Conservation (phyloP, 2,888 invertebrate genomes). For the Macaria notata region DNA sequence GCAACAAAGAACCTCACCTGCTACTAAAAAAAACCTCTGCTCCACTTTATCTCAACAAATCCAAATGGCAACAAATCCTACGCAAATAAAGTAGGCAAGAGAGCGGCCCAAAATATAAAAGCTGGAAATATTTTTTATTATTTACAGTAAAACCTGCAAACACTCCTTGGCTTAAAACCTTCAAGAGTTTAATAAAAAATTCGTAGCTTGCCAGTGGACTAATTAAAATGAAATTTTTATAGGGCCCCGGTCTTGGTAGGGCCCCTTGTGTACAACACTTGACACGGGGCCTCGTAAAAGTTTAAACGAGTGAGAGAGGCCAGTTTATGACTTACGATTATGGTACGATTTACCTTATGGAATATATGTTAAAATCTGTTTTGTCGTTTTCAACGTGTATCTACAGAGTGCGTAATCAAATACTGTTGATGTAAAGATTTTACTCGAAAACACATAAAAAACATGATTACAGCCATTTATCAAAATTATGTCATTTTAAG, state of each 20-base stretch:
- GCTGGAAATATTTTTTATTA: slow-evolving; percentile 1
- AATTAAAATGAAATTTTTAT: slow-evolving; percentile 18
- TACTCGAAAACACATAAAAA: too few relatives aligned
- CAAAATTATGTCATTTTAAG: too few relatives aligned
- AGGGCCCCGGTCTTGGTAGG: not conserved
- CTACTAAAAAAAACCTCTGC: too few relatives aligned
- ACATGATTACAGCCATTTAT: too few relatives aligned
- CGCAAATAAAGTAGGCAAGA: too few relatives aligned
- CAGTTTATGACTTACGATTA: not conserved
- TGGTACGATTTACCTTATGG: not conserved
- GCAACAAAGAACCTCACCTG: too few relatives aligned
- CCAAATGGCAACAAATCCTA: too few relatives aligned
- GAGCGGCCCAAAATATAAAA: slow-evolving; percentile 2
- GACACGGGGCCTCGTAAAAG: slow-evolving; percentile 18
- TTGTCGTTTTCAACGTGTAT: too few relatives aligned
- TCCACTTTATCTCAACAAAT: too few relatives aligned
- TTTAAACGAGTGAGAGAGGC: slow-evolving; percentile 8
- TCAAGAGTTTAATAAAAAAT: slow-evolving; percentile 9
- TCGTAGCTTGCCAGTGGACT: slow-evolving; percentile 3
- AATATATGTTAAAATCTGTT: too few relatives aligned
- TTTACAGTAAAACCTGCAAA: slow-evolving; percentile 3
- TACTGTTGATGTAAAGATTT: too few relatives aligned
- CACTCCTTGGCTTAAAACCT: not conserved
- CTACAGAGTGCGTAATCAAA: too few relatives aligned
- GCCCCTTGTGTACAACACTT: slow-evolving; percentile 6